Percentiles rank a stretch among this genome's conserved stretches.
These are phyloP conservation scores for Pterobdella sp. DNA, from an alignment of 2,888 invertebrate species.

Conservation along the genomic window DNA sequence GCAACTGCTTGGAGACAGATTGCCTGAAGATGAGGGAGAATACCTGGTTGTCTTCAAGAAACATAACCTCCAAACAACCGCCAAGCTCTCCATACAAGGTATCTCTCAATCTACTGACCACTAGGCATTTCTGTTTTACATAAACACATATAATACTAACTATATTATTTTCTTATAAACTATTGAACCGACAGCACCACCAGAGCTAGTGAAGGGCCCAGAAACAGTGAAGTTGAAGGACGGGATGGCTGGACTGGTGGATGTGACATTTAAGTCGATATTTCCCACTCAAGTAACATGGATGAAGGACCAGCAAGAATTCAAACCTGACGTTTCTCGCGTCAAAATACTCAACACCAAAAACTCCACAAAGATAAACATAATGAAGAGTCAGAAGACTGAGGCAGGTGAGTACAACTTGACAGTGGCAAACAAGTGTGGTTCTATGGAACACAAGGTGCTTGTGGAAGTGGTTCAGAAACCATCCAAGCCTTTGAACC, in stretches of 20 bases:
- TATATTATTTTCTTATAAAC: too few relatives aligned
- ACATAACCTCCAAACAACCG: constrained; percentile 43
- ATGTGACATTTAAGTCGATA: constrained; percentile 37
- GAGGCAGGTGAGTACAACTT: constrained; percentile 40
- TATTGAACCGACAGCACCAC: constrained; percentile 53
- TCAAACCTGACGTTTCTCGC: constrained; percentile 31
- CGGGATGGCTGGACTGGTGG: constrained; percentile 37
- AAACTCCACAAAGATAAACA: constrained; percentile 38
- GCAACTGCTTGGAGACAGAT: constrained; percentile 69
- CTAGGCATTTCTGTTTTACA: constrained; percentile 75
- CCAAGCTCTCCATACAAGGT: constrained; percentile 46
- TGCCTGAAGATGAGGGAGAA: constrained; percentile 54
- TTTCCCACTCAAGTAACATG: constrained; percentile 40
- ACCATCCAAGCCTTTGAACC: constrained; percentile 52
- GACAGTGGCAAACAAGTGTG: constrained; percentile 39
- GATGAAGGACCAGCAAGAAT: constrained; percentile 34
- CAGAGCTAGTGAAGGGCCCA: constrained; percentile 35
- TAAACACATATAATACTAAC: constrained; percentile 70
- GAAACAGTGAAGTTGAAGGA: constrained; percentile 38
- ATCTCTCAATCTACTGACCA: not conserved
- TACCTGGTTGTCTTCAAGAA: constrained; percentile 39
- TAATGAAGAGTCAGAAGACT: constrained; percentile 35
- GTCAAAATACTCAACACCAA: constrained; percentile 37
- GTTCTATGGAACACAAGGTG: constrained; percentile 36
- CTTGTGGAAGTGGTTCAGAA: constrained; percentile 53